phyloP scores from a whole-genome alignment of 2,797 vertebrate species.

The Semaprochilodus insignis region DNA sequence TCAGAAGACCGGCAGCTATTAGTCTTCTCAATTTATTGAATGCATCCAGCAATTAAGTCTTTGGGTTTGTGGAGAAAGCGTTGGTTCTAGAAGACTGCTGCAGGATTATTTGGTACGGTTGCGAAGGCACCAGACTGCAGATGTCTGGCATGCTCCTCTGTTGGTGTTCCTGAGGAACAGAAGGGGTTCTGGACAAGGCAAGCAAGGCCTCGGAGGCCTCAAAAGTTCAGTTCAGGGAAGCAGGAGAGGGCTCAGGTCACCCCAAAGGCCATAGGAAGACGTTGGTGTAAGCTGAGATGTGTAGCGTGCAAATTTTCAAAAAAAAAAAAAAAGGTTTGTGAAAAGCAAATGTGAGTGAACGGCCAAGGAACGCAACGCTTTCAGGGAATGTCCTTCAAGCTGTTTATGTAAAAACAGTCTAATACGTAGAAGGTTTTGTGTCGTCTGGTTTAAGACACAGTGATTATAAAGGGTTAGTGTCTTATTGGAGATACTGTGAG shows the following conservation, averaged over 20 bases:
- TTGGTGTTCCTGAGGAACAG: conserved; percentile 40
- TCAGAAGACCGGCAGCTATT: conserved; percentile 7
- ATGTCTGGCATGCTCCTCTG: conserved; percentile 39
- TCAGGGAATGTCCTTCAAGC: not conserved
- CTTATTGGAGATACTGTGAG: not conserved
- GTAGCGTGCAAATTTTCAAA: conserved; percentile 34
- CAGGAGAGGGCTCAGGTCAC: conserved; percentile 25
- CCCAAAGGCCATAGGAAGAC: conserved; percentile 61
- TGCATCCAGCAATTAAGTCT: conserved; percentile 38
- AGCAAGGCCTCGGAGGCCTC: conserved; percentile 43
- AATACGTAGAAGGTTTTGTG: not conserved
- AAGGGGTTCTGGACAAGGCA: conserved; percentile 46
- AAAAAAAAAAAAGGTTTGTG: no score
- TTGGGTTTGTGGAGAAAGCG: conserved; percentile 44
- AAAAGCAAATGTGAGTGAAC: not conserved
- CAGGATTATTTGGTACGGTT: conserved; percentile 49
- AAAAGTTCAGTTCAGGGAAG: conserved; percentile 26
- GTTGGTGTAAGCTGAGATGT: conserved; percentile 21
- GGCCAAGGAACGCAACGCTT: not conserved
- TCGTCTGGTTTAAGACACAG: conserved; percentile 21
- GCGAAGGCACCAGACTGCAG: conserved; percentile 47
- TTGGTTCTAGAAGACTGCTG: conserved; percentile 39
- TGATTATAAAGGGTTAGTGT: conserved; percentile 44
- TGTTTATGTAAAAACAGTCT: conserved; percentile 2
- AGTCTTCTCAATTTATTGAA: conserved; percentile 13